phyloP scores from a whole-genome alignment of 1,140 invertebrate genomes.

The Idris sp. region DNA sequence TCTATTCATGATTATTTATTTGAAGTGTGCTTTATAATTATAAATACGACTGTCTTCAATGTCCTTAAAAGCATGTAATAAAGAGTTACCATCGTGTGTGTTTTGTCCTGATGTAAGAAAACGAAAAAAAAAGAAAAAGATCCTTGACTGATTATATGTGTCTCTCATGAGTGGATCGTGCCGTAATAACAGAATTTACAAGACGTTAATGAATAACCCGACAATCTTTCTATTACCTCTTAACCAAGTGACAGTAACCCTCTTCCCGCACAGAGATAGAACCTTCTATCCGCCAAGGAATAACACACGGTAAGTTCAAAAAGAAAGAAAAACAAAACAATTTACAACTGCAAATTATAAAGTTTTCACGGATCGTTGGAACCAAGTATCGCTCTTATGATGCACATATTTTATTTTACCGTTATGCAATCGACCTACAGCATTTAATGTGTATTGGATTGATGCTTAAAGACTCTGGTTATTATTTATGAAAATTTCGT shows the following conservation, averaged over 20 bases:
- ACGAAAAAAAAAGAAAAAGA: conserved; percentile 47
- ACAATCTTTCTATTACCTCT: conserved; percentile 44
- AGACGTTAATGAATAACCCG: conserved; percentile 45
- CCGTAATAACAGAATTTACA: conserved; percentile 39
- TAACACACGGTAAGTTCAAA: conserved; percentile 51
- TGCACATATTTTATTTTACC: conserved; percentile 64
- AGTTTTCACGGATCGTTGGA: conserved; percentile 56
- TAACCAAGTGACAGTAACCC: conserved; percentile 32
- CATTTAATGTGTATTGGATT: conserved; percentile 51
- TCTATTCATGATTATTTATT: conserved; percentile 63
- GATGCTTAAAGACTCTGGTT: conserved; percentile 45
- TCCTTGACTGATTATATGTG: conserved; percentile 42
- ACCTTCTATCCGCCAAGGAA: conserved; percentile 27
- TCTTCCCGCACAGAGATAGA: conserved; percentile 25
- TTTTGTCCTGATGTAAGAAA: conserved; percentile 65
- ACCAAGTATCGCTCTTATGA: conserved; percentile 55
- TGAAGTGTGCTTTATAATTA: conserved; percentile 49
- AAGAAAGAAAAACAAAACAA: too few species aligned
- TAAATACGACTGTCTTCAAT: conserved; percentile 44
- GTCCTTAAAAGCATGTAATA: conserved; percentile 66
- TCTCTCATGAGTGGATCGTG: conserved; percentile 33
- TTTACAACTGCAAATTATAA: conserved; percentile 57
- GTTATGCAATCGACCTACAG: conserved; percentile 66
- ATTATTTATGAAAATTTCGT: conserved; percentile 15
- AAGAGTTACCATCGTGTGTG: conserved; percentile 64